Conservation (phyloP, 2,797 vertebrate genomes). For the Ptychobarbus kaznakovi region DNA sequence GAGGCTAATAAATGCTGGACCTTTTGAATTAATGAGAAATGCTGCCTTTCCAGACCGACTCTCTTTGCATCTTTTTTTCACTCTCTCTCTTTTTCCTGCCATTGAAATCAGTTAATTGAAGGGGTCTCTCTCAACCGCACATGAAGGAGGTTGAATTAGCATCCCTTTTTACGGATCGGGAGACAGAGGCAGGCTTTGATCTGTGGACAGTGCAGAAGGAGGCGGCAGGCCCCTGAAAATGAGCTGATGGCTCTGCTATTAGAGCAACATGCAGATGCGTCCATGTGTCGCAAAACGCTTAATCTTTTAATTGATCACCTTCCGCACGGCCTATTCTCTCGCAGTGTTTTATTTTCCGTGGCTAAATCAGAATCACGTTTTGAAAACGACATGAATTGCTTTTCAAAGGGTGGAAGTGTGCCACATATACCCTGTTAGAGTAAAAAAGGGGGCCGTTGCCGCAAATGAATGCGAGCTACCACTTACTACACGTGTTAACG, state of each 20-base stretch:
- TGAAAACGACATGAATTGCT: slow-evolving; percentile 76
- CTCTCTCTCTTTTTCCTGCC: slow-evolving; percentile 75
- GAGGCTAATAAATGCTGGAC: slow-evolving; percentile 88
- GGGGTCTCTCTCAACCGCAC: slow-evolving; percentile 93
- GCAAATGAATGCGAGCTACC: slow-evolving; percentile 49
- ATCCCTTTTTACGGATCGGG: slow-evolving; percentile 90
- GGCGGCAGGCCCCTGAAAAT: slow-evolving; percentile 91
- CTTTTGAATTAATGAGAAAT: slow-evolving; percentile 98
- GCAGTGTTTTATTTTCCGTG: slow-evolving; percentile 62
- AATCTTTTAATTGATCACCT: slow-evolving; percentile 99
- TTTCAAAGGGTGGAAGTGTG: slow-evolving; percentile 69
- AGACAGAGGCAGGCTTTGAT: slow-evolving; percentile 93
- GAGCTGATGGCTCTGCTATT: slow-evolving; percentile 98
- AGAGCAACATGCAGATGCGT: slow-evolving; percentile 89
- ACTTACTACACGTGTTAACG: slow-evolving; percentile 51
- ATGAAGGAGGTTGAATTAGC: slow-evolving; percentile 98
- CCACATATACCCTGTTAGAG: slow-evolving; percentile 55
- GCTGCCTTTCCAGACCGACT: slow-evolving; percentile 85
- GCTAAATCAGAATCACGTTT: slow-evolving; percentile 74
- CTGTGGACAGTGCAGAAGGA: slow-evolving; percentile 87
- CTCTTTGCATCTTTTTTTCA: slow-evolving; percentile 85
- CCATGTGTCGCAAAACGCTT: slow-evolving; percentile 95
- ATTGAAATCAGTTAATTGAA: slow-evolving; percentile 99
- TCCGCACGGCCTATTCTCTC: slow-evolving; percentile 79
- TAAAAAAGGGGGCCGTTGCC: slow-evolving; percentile 49